Base-by-base conservation (phyloP, 2,797 vertebrate genomes). In the Todus mexicanus region DNA sequence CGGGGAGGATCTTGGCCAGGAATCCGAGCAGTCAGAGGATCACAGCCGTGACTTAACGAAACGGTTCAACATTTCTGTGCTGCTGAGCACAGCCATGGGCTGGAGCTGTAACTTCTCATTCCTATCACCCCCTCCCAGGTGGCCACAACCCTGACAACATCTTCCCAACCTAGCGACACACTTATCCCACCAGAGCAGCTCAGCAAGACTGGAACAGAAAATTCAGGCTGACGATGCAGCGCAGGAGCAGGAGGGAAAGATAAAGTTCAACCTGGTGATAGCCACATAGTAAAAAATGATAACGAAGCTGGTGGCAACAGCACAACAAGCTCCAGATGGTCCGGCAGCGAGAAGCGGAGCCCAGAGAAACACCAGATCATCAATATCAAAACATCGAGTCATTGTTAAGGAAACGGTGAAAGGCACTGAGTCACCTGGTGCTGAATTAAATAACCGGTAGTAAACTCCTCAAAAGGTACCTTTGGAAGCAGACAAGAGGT, bases 211-310 rank as follows among this genome's bases (percentile, higher is more conserved):
- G 37, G 33, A 90, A 80, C 1, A 85, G 57, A 89, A 93, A 76
- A 84, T 65, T 71, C 69, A 80, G 51, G 54, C 47, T 64, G 51
- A 65, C 2, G 5, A 57, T 74, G 72, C 50, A 82, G 73, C 21
- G 43, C 51, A 35, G 54, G 38, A 76, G 50, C 91, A 85, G 79
- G 35, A 92, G 54, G 61, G 90, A 83, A 78, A 92, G 92, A 92
- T 85, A 94, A 95, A 92, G 84, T 90, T 92, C 72, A 84, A 48
- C 53, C 35, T 51, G 65, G 81, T 83, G 78, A 95, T 35, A 84
- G 81, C 71, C 81, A 72, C 43, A 59, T 15, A 80, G 79, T 83
- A 87, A 90, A 93, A 85, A 79, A 83, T 1, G 26, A 22, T 90
- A 94, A 84, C 40, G 56, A 86, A 71, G 69, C 78, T 51, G 74